A percentile compares a stretch with the other conserved stretches of the same genome.
phyloP scores from a whole-genome alignment of 2,797 vertebrate genomes.

The Loriculus beryllinus region DNA sequence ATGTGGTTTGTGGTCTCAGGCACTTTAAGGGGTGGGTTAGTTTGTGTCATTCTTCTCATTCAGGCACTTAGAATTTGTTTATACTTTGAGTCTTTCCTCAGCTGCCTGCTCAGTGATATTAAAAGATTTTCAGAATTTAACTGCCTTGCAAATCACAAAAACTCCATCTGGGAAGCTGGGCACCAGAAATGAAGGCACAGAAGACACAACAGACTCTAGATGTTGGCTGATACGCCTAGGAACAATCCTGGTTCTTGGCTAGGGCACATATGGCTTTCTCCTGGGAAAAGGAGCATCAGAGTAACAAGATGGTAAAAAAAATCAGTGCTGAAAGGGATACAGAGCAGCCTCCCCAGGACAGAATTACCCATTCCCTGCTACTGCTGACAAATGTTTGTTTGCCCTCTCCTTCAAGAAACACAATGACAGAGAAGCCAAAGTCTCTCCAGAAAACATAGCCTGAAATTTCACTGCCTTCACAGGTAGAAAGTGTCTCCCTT shows the following conservation, averaged over 20 bases:
- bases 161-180: not conserved
- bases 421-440: not conserved
- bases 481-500: not conserved
- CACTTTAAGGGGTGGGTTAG: not conserved
- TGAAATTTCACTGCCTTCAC: not conserved
- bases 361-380: not conserved
- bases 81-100: not conserved
- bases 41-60: not conserved
- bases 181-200: not conserved
- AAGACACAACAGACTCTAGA: not conserved
- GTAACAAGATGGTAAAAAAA: not conserved
- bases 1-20: slow-evolving; percentile 42
- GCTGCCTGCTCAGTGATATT: not conserved
- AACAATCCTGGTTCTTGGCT: not conserved
- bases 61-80: not conserved
- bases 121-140: not conserved
- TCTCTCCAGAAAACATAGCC: not conserved
- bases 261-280: not conserved
- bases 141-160: not conserved
- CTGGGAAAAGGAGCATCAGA: not conserved
- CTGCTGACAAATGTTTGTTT: not conserved
- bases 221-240: not conserved
- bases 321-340: not conserved
- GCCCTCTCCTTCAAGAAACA: not conserved
- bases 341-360: not conserved